phyloP scores from a whole-genome alignment of 2,888 invertebrate species.

The Dolomedes plantarius region DNA sequence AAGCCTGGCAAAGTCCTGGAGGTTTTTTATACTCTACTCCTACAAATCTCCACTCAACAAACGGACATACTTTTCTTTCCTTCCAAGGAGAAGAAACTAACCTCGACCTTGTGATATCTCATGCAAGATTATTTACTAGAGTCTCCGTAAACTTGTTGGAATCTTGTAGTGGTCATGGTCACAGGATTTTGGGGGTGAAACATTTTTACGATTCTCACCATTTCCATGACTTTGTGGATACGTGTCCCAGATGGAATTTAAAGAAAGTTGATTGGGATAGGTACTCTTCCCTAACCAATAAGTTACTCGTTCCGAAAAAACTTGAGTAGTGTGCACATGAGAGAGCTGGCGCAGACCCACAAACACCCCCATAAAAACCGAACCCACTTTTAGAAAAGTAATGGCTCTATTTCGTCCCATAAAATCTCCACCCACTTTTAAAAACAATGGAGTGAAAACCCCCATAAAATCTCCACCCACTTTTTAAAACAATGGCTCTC shows the following conservation, averaged over 20 bases:
- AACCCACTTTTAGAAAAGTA: no score
- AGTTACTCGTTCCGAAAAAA: not conserved
- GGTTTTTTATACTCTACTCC: constrained; percentile 21
- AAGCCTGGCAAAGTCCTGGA: not conserved
- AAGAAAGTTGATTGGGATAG: constrained; percentile 1
- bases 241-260: not conserved
- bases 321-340: no score
- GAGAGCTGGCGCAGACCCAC: no score
- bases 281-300: not conserved
- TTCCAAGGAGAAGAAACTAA: constrained; percentile 17
- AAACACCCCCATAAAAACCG: no score
- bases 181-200: constrained; percentile 3
- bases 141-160: not conserved
- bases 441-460: no score
- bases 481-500: no score
- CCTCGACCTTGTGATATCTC: constrained; percentile 3
- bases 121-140: not conserved
- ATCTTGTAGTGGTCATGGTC: constrained; percentile 10
- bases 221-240: not conserved
- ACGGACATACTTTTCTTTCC: constrained; percentile 16
- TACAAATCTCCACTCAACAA: not conserved
- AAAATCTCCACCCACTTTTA: no score
- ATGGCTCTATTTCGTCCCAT: no score
- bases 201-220: not conserved
- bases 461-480: no score